Conservation (phyloP, 1,140 invertebrate genomes). For the Periplaneta americana region DNA sequence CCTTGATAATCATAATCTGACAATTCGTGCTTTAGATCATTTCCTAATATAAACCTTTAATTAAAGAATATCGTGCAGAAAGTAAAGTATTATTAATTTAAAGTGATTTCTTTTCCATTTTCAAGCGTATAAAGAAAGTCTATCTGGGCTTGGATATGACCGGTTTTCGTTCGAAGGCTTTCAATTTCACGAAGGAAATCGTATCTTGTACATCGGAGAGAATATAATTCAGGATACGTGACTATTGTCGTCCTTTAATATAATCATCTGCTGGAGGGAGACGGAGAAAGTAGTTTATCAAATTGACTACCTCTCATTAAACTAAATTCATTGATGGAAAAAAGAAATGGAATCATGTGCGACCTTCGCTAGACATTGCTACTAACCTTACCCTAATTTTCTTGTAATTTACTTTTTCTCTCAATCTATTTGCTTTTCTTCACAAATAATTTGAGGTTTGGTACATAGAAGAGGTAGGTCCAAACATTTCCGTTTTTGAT, state of each 20-base stretch:
- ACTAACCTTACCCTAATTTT: not conserved
- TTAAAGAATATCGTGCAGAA: too few relatives aligned
- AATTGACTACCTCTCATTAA: not conserved
- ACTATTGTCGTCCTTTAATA: not conserved
- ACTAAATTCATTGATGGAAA: not conserved
- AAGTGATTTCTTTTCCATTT: too few relatives aligned
- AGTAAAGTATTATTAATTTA: too few relatives aligned
- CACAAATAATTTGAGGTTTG: not conserved
- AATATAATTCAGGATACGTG: not conserved
- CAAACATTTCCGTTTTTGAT: not conserved
- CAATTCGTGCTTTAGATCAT: too few relatives aligned
- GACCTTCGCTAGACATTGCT: not conserved
- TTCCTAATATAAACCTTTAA: too few relatives aligned
- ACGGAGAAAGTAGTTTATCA: not conserved
- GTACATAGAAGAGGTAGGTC: not conserved
- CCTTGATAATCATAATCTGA: too few relatives aligned
- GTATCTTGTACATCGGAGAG: not conserved
- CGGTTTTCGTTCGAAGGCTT: not conserved
- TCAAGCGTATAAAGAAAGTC: too few relatives aligned
- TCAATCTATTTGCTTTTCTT: not conserved
- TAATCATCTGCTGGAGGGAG: not conserved
- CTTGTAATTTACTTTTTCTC: not conserved
- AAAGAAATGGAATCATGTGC: not conserved
- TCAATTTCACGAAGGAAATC: not conserved
- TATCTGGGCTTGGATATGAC: not conserved